Percentiles rank a stretch among this genome's conserved stretches.
Evolutionary conservation across 1,140 invertebrate genomes (phyloP).

Genomic region (Thaumatotibia leucotreta): DNA sequence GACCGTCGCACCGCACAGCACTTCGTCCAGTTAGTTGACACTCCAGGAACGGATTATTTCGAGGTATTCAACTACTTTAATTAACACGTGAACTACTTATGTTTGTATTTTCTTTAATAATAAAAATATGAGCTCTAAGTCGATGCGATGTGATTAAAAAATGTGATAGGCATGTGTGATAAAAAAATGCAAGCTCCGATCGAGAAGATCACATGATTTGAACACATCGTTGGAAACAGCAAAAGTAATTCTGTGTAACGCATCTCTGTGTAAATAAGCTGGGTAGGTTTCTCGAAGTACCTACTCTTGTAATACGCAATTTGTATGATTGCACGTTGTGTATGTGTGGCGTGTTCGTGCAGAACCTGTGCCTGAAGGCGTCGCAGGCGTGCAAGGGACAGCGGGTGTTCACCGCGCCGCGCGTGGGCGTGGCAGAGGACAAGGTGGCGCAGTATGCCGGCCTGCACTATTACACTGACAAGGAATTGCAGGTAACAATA

Average conservation of each 20-base stretch:
- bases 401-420: conserved; percentile 85
- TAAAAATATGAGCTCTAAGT: background rate
- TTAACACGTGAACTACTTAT: background rate
- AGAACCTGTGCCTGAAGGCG: conserved; percentile 93
- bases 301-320: conserved; percentile 24
- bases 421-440: conserved; percentile 91
- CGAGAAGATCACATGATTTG: no score
- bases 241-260: conserved; percentile 4
- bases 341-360: conserved; percentile 47
- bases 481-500: conserved; percentile 85
- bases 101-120: background rate
- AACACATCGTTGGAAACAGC: no score
- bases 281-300: background rate
- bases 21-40: conserved; percentile 90
- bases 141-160: no score
- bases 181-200: no score
- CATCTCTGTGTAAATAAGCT: conserved; percentile 31
- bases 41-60: conserved; percentile 95
- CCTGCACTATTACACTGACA: conserved; percentile 95
- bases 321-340: conserved; percentile 31
- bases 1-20: conserved; percentile 91
- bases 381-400: conserved; percentile 89
- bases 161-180: no score
- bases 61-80: conserved; percentile 80
- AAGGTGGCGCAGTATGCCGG: conserved; percentile 94